Base-by-base conservation (phyloP, 2,888 invertebrate genomes). In the Drosophila fulvimacula region DNA sequence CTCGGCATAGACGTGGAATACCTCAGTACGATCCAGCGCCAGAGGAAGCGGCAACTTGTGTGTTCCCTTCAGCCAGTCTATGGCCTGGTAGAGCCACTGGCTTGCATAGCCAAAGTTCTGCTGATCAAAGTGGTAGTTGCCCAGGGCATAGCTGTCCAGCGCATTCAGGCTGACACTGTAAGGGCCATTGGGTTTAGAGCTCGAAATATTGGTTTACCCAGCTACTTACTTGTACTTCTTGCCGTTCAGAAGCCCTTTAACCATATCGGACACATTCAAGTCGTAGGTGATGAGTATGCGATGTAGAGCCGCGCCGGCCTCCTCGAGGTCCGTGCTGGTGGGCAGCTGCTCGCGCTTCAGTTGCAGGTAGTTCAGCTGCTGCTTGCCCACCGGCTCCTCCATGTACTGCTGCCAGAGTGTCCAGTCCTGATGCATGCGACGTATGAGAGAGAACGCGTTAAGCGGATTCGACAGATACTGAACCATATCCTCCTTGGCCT, bases 261-360 rank as follows among this genome's bases (percentile, higher is more conserved):
- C 96, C 69, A 99, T 94, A 42, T 97, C 96, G 0, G 95, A 93
- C 0, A 97, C 96, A 58, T 97, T 95, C 38, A 99, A 93, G 75
- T 95, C 95, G 92, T 99, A 99, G 0, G 98, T 98, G 79, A 96
- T 96, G 91, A 99, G 98, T 5, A 99, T 94, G 46, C 99, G 94
- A 71, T 97, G 96, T 49, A 99, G 93, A 5, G 98, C 99, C 42
- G 95, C 95, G 3, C 98, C 98, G 11, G 98, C 98, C 0, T 99
- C 99, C 73, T 95, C 95, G 68, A 99, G 93, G 92, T 99, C 99
- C 90, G 98, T 98, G 66, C 96, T 94, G 0, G 95, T 95, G 0
- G 98, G 98, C 92, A 89, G 60, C 5, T 79, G 51, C 0, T 55
- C 10, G 10, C 79, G 75, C 0, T 71, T 56, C 13, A 59, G 55